Evolutionary conservation across 2,797 vertebrate genomes (phyloP), one percentile per base, ranked within the genome.

Genomic region (Manis pentadactyla): DNA sequence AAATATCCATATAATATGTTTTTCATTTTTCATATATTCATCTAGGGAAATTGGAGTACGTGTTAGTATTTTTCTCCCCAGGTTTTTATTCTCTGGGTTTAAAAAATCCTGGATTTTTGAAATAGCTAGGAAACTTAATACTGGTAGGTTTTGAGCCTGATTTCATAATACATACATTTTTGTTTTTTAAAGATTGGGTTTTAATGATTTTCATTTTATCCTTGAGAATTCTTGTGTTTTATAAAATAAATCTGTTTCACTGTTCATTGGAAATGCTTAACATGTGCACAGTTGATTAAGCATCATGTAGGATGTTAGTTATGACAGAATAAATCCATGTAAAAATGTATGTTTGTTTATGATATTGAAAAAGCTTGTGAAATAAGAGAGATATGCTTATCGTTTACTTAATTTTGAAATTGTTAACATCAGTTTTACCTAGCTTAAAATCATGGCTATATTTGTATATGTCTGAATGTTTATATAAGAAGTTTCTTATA

Each of bases 401-500:
- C 83, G 98, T 98, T 96, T 98, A 97, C 96, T 97, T 97, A 98
- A 98, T 98, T 98, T 98, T 98, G 96, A 98, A 98, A 98, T 98
- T 77, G 89, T 98, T 98, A 94, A 95, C 96, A 97, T 73, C 14
- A 97, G 90, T 97, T 98, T 98, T 98, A 94, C 92, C 97, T 98
- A 97, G 97, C 92, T 98, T 96, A 98, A 86, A 98, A 97, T 93
- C 88, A 79, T 95, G 93, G 87, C 87, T 98, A 74, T 81, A 79
- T 98, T 98, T 97, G 96, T 98, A 97, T 98, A 98, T 97, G 98
- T 98, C 90, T 97, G 98, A 98, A 98, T 98, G 98, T 99, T 99
- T 99, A 99, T 99, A 78, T 98, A 98, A 99, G 98, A 99, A 98
- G 98, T 99, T 99, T 99, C 97, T 98, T 95, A 85, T 95, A 90